Evolutionary conservation across 2,888 invertebrate genomes (phyloP), one percentile per base, ranked within the genome.

Genomic region (Caenorhabditis drosophilae): DNA sequence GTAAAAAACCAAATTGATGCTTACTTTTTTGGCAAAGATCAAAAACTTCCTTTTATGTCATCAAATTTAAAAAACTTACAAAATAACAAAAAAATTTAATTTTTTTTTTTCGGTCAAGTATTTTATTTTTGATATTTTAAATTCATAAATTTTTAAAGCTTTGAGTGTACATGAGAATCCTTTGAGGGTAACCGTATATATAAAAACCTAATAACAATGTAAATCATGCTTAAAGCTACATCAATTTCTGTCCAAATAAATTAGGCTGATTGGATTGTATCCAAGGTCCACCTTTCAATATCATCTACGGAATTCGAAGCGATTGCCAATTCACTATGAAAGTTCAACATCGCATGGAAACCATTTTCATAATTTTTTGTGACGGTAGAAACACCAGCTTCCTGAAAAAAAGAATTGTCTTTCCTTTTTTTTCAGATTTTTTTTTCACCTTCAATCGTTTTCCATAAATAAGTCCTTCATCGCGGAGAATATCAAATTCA

Each of bases 401-500:
- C 57, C n/a, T n/a, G n/a, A n/a, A n/a, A n/a, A n/a, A n/a, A n/a
- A n/a, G n/a, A n/a, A n/a, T n/a, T n/a, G n/a, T n/a, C n/a, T n/a
- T n/a, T n/a, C n/a, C n/a, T n/a, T n/a, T n/a, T n/a, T n/a, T n/a
- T n/a, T n/a, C n/a, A n/a, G n/a, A n/a, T n/a, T n/a, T n/a, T n/a
- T n/a, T n/a, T n/a, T n/a, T n/a, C n/a, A n/a, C 61, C 58, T 73
- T 59, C 44, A 85, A 69, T 57, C 84, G 66, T 26, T 81, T 70
- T 0, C 81, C 82, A 59, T 84, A 85, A 79, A 85, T 81, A 6
- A 84, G 38, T 45, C 76, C 78, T 59, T 85, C 85, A 64, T 85
- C 85, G 2, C 85, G 68, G 11, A 85, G 76, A 2, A 84, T 82
- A 58, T 85, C 85, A 67, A 82, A 84, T 42, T 85, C 83, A 27